phyloP scores from a whole-genome alignment of 2,888 invertebrate species.

The Eurytoma californica region DNA sequence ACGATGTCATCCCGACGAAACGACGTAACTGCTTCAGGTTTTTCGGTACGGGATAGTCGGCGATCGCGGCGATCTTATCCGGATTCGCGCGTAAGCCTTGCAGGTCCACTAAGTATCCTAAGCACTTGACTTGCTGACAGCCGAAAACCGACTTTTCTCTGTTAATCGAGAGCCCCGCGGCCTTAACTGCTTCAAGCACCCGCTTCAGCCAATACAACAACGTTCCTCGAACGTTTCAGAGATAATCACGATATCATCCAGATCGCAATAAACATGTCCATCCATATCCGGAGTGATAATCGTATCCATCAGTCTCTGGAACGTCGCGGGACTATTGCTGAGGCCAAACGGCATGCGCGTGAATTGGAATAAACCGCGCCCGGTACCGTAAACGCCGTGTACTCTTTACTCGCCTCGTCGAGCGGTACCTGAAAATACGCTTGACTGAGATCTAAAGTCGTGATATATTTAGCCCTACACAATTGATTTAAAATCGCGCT shows the following conservation, averaged over 20 bases:
- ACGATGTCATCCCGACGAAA: no score
- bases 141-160: no score
- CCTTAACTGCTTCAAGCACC: neutral
- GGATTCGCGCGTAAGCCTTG: no score
- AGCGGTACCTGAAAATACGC: constrained; percentile 55
- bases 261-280: constrained; percentile 45
- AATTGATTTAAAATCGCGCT: constrained; percentile 56
- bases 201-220: constrained; percentile 14
- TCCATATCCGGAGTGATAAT: constrained; percentile 56
- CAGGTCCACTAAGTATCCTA: no score
- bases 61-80: no score
- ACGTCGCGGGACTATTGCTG: constrained; percentile 55
- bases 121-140: no score
- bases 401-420: constrained; percentile 49
- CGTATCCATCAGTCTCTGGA: constrained; percentile 52
- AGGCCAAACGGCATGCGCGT: constrained; percentile 37
- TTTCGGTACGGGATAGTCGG: no score
- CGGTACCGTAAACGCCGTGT: constrained; percentile 56
- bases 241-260: constrained; percentile 53
- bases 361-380: constrained; percentile 55
- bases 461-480: constrained; percentile 62
- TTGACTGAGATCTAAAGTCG: constrained; percentile 63
- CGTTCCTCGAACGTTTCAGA: constrained; percentile 52
- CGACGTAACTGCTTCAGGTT: no score
- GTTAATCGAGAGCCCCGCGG: neutral